Percentiles rank a stretch among this genome's conserved stretches.
These are phyloP conservation scores for Pundamilia nyererei DNA, from an alignment of 2,113 vertebrate genomes.

Conservation along the genomic window DNA sequence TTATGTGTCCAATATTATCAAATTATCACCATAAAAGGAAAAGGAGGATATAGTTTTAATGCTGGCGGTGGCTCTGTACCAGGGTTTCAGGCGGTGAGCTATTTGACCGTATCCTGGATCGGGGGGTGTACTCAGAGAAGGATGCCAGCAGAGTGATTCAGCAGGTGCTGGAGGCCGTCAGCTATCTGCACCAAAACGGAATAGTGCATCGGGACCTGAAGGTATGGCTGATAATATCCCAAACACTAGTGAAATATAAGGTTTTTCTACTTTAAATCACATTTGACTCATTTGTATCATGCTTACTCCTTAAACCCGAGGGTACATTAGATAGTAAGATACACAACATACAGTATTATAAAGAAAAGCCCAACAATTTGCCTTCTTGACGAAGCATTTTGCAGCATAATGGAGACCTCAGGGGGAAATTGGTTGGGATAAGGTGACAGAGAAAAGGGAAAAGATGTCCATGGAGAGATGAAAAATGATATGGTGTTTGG, in stretches of 20 bases:
- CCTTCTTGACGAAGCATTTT: neutral
- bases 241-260: neutral
- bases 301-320: neutral
- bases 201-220: constrained; percentile 93
- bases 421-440: neutral
- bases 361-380: neutral
- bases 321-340: accelerated
- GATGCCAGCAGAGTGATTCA: constrained; percentile 91
- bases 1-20: accelerated
- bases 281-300: neutral
- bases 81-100: constrained; percentile 95
- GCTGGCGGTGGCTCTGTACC: neutral
- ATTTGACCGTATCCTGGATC: constrained; percentile 93
- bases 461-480: neutral
- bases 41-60: neutral
- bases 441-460: neutral
- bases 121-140: constrained; percentile 90
- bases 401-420: neutral
- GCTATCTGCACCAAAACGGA: constrained; percentile 88
- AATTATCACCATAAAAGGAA: neutral
- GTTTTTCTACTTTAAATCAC: neutral
- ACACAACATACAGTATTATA: neutral
- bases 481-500: neutral
- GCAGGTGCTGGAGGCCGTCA: constrained; percentile 89
- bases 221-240: constrained; percentile 56